Conservation (phyloP, 2,797 vertebrate species). For the Cyprinodon diabolis region DNA sequence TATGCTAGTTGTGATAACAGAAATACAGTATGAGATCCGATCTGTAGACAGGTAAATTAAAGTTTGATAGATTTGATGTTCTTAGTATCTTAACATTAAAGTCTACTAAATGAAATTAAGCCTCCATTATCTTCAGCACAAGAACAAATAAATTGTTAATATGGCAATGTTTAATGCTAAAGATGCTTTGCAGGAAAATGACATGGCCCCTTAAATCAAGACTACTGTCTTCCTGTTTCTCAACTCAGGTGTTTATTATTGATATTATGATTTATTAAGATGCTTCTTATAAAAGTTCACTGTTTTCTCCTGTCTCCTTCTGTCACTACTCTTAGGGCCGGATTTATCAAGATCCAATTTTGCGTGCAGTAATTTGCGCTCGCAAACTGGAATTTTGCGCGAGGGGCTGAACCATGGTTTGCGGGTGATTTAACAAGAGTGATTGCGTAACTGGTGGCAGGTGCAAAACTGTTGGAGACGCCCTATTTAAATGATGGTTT, state of each 20-base stretch:
- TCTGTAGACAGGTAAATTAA: constrained; percentile 17
- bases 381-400: too few relatives aligned
- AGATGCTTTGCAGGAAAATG: background rate
- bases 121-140: background rate
- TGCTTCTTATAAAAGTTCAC: too few relatives aligned
- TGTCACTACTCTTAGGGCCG: too few relatives aligned
- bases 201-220: background rate
- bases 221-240: background rate
- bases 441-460: too few relatives aligned
- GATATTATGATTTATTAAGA: too few relatives aligned
- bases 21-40: constrained; percentile 46
- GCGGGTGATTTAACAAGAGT: too few relatives aligned
- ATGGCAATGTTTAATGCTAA: constrained; percentile 1
- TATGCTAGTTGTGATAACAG: constrained; percentile 56
- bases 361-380: too few relatives aligned
- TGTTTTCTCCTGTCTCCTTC: too few relatives aligned
- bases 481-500: too few relatives aligned
- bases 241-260: background rate
- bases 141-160: background rate
- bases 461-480: too few relatives aligned
- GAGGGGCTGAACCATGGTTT: too few relatives aligned
- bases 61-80: constrained; percentile 20
- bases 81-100: constrained; percentile 15
- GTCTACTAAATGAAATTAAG: constrained; percentile 10
- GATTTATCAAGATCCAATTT: too few relatives aligned